A percentile compares a stretch with the other conserved stretches of the same genome.
phyloP scores from a whole-genome alignment of 2,113 vertebrate genomes.

The Brevimyrus niger region DNA sequence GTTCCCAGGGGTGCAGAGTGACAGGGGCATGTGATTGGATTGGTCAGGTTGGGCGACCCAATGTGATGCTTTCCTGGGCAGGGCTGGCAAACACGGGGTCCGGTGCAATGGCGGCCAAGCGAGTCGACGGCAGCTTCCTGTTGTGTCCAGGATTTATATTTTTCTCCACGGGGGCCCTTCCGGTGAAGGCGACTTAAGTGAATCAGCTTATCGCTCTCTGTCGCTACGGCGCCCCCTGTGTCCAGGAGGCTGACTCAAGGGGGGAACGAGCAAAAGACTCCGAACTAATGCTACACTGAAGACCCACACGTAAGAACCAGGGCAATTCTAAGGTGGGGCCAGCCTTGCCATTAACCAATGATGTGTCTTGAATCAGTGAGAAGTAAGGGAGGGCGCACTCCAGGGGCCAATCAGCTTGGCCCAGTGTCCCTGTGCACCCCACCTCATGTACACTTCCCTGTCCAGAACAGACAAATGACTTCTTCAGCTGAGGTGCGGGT shows the following conservation, averaged over 20 bases:
- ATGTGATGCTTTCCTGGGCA: not conserved
- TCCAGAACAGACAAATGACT: not conserved
- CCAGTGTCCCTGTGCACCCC: not conserved
- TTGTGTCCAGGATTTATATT: not conserved
- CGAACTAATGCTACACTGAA: not conserved
- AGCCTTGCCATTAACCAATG: not conserved
- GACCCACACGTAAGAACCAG: not conserved
- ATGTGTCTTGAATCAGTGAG: not conserved
- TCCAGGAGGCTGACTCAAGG: not conserved
- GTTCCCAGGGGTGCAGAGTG: not conserved
- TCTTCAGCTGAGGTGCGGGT: not conserved
- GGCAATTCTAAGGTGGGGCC: not conserved
- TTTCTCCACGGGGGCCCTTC: not conserved
- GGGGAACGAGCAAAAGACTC: not conserved
- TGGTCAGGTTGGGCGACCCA: not conserved
- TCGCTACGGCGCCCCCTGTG: not conserved
- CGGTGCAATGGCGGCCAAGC: not conserved
- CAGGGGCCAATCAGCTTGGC: not conserved
- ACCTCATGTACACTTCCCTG: not conserved
- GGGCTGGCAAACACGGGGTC: not conserved
- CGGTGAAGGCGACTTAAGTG: not conserved
- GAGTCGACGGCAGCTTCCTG: not conserved
- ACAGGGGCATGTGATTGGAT: not conserved
- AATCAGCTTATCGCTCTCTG: not conserved
- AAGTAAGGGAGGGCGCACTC: not conserved